These are phyloP conservation scores for Philereme transversata DNA, from an alignment of 2,888 invertebrate genomes.

Conservation along the genomic window DNA sequence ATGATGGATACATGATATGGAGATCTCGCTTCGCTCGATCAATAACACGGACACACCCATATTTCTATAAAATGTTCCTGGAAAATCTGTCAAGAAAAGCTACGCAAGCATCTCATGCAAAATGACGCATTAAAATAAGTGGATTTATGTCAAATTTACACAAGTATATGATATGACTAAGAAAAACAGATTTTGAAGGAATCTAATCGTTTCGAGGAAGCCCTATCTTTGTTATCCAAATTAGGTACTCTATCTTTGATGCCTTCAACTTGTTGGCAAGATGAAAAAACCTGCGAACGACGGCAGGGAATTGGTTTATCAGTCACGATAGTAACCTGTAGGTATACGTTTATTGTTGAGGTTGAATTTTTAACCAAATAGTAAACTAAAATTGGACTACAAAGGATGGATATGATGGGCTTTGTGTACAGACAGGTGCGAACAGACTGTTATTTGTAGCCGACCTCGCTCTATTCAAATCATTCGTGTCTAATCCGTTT, in stretches of 20 bases:
- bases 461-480: too few species aligned
- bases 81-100: too few species aligned
- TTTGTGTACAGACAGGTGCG: too few species aligned
- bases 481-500: too few species aligned
- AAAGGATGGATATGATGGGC: too few species aligned
- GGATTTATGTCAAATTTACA: background rate
- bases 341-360: background rate
- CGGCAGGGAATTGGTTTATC: slow-evolving; percentile 28
- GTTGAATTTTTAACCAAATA: background rate
- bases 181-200: background rate
- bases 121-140: background rate
- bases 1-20: too few species aligned
- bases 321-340: slow-evolving; percentile 10
- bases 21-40: too few species aligned
- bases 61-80: too few species aligned
- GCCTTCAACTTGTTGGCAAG: background rate
- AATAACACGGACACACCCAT: too few species aligned
- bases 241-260: background rate
- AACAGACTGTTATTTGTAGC: too few species aligned
- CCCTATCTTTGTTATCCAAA: slow-evolving; percentile 3
- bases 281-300: slow-evolving; percentile 21
- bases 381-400: too few species aligned
- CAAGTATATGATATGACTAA: background rate
- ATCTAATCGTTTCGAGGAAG: background rate
- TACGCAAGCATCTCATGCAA: background rate